A percentile compares a stretch with the other conserved stretches of the same genome.
Conservation (phyloP, 2,797 vertebrate species). For the Odontamblyopus lacepedii region DNA sequence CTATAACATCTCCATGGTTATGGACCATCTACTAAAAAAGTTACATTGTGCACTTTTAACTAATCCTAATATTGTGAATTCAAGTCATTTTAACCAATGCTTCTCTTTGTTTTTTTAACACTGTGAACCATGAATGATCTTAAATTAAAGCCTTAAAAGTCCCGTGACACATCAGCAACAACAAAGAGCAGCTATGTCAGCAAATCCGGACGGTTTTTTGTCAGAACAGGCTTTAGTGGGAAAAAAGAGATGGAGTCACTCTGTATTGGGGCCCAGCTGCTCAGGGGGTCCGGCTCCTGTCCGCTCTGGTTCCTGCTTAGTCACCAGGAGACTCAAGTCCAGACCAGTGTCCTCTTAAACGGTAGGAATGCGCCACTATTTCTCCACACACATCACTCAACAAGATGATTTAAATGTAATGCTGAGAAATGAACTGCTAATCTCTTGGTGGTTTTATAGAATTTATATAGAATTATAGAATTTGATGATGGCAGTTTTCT, state of each 20-base stretch:
- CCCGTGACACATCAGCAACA: slow-evolving; percentile 54
- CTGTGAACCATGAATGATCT: slow-evolving; percentile 34
- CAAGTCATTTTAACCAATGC: background rate
- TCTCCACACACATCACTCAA: background rate
- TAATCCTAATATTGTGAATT: background rate
- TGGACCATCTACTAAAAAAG: too few relatives aligned
- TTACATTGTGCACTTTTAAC: too few relatives aligned
- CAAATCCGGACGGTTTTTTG: slow-evolving; percentile 31
- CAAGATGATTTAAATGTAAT: background rate
- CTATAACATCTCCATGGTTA: too few relatives aligned
- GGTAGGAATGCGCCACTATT: background rate
- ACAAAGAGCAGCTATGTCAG: slow-evolving; percentile 41
- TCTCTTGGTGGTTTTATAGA: background rate
- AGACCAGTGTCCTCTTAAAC: slow-evolving; percentile 2
- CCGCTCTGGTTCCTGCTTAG: slow-evolving; percentile 69
- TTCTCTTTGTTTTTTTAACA: background rate
- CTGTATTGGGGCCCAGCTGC: slow-evolving; percentile 45
- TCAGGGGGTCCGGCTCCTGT: slow-evolving; percentile 35
- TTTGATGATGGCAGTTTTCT: too few relatives aligned
- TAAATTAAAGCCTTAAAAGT: slow-evolving; percentile 12
- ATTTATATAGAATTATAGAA: too few relatives aligned
- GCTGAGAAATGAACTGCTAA: background rate
- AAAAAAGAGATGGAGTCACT: slow-evolving; percentile 46
- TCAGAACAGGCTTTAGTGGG: slow-evolving; percentile 9
- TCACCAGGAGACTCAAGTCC: slow-evolving; percentile 48